Evolutionary conservation across 1,140 invertebrate species (phyloP).

Genomic region (Periplaneta americana): DNA sequence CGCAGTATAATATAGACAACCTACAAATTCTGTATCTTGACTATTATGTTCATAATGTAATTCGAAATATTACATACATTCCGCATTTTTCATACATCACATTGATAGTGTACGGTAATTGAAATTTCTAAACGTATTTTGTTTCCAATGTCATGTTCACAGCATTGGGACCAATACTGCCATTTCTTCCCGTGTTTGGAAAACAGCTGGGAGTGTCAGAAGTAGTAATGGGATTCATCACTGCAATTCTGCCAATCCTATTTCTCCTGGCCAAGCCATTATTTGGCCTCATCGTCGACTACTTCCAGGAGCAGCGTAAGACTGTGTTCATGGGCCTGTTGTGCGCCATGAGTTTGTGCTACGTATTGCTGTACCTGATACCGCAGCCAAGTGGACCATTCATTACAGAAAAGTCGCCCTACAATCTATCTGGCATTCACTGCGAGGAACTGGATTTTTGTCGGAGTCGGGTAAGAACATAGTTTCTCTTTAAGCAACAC

Average conservation of each 20-base stretch:
- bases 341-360: constrained; percentile 52
- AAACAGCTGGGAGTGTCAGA: constrained; percentile 68
- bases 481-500: too few species aligned
- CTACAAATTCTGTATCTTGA: too few species aligned
- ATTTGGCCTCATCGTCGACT: constrained; percentile 64
- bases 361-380: constrained; percentile 57
- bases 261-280: constrained; percentile 66
- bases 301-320: constrained; percentile 47
- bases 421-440: not conserved
- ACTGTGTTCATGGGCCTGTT: constrained; percentile 61
- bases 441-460: not conserved
- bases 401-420: not conserved
- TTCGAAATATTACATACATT: too few species aligned
- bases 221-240: constrained; percentile 63
- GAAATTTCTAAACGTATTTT: too few species aligned
- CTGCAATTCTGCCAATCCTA: constrained; percentile 58
- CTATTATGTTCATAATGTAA: too few species aligned
- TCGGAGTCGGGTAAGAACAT: not conserved
- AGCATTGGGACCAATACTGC: constrained; percentile 72
- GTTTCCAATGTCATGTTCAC: constrained; percentile 34
- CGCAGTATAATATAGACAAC: too few species aligned
- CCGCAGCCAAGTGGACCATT: constrained; percentile 35
- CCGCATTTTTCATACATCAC: too few species aligned
- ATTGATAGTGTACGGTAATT: too few species aligned
- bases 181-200: constrained; percentile 66